Conservation (phyloP, 2,113 vertebrate genomes). For the Xyliphius kryptos region DNA sequence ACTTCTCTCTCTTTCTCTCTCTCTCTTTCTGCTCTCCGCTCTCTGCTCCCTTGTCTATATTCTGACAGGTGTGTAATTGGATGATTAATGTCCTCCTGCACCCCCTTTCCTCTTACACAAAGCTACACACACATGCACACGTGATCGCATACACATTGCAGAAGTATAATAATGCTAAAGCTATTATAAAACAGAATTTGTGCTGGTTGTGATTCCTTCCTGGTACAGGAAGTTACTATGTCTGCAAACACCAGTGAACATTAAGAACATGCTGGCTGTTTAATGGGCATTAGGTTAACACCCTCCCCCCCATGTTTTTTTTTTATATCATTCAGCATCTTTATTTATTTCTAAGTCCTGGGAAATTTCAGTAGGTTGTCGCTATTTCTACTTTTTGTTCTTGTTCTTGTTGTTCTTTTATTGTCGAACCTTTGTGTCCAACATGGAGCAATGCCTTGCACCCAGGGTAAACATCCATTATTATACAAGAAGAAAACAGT, state of each 20-base stretch:
- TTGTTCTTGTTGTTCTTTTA: too few species aligned
- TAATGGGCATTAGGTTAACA: too few species aligned
- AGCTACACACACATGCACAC: conserved; percentile 11
- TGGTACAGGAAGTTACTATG: background rate
- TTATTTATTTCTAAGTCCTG: too few species aligned
- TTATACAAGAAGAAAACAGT: conserved; percentile 14
- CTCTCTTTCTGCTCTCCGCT: conserved; percentile 10
- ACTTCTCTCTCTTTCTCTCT: conserved; percentile 11
- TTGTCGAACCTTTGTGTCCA: too few species aligned
- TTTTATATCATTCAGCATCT: too few species aligned
- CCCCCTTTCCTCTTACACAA: conserved; percentile 31
- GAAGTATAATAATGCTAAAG: conserved; percentile 26
- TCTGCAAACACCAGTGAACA: too few species aligned
- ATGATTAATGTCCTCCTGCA: conserved; percentile 69
- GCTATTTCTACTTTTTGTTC: too few species aligned
- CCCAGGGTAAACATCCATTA: conserved; percentile 20
- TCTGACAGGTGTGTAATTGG: conserved; percentile 80
- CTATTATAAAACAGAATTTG: conserved; percentile 16
- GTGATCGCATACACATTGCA: conserved; percentile 5
- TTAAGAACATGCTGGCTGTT: too few species aligned
- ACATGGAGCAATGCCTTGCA: conserved; percentile 15
- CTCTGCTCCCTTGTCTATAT: conserved; percentile 59
- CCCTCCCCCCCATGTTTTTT: too few species aligned
- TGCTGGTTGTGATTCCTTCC: conserved; percentile 1
- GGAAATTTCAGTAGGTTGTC: too few species aligned